Evolutionary conservation across 2,113 vertebrate genomes (phyloP).

Genomic region (Hassar affinis): DNA sequence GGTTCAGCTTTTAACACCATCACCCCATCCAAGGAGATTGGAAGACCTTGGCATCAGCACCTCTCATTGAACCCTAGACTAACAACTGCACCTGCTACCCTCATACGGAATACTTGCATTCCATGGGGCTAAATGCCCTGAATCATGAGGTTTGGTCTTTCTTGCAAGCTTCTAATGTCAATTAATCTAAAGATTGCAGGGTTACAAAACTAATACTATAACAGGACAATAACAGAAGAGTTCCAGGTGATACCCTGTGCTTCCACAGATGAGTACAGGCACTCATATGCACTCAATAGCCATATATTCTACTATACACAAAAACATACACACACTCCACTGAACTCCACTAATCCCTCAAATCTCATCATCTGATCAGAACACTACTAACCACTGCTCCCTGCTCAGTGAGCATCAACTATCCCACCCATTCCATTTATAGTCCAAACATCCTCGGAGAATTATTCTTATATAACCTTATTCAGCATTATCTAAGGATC

Average conservation of each 20-base stretch:
- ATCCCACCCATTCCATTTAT: not conserved
- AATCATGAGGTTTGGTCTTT: no score
- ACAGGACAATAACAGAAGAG: not conserved
- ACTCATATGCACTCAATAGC: not conserved
- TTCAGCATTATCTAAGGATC: not conserved
- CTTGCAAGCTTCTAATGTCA: no score
- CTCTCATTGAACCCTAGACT: no score
- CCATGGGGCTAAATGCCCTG: no score
- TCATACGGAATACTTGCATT: no score
- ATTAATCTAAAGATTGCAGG: no score
- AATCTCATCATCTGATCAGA: not conserved
- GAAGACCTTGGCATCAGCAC: no score
- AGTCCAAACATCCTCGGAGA: slow-evolving; percentile 55
- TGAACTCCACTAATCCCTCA: not conserved
- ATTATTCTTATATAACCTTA: slow-evolving; percentile 66
- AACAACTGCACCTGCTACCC: no score
- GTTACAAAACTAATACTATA: not conserved
- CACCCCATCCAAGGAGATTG: no score
- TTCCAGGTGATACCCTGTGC: not conserved
- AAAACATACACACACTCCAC: not conserved
- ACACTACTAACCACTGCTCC: not conserved
- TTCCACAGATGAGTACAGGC: not conserved
- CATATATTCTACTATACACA: not conserved
- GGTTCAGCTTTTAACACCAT: no score
- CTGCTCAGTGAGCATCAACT: slow-evolving; percentile 21